phyloP scores from a whole-genome alignment of 2,888 invertebrate species.

The Drosophila putrida region DNA sequence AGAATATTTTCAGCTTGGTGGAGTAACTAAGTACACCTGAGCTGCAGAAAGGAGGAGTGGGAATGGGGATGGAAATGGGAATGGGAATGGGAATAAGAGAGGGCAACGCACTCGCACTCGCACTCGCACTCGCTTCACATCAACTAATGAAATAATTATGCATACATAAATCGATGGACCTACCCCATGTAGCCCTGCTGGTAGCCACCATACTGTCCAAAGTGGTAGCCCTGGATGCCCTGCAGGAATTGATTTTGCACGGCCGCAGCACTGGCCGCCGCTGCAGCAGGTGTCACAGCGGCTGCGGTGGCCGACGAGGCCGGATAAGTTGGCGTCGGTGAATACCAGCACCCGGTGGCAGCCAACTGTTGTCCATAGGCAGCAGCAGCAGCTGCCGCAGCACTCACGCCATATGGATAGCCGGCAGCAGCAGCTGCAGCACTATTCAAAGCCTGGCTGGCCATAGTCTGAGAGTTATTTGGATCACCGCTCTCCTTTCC shows the following conservation, averaged over 20 bases:
- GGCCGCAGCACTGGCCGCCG: conserved; percentile 89
- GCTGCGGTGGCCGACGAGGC: conserved; percentile 87
- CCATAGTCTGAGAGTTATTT: conserved; percentile 91
- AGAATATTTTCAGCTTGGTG: conserved; percentile 7
- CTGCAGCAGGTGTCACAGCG: conserved; percentile 88
- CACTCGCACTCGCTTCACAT: conserved; percentile 20
- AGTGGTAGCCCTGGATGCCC: conserved; percentile 94
- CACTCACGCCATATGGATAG: conserved; percentile 87
- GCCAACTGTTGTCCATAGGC: conserved; percentile 93
- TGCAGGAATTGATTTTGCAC: conserved; percentile 94
- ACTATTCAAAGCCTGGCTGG: conserved; percentile 87
- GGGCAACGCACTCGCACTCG: conserved; percentile 16
- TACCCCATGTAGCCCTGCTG: conserved; percentile 97
- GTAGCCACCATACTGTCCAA: conserved; percentile 94
- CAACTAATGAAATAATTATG: conserved; percentile 68
- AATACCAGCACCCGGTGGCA: conserved; percentile 95
- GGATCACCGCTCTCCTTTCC: conserved; percentile 98
- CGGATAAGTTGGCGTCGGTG: conserved; percentile 89
- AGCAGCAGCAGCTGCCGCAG: conserved; percentile 84
- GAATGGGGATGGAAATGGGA: not conserved
- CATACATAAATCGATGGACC: conserved; percentile 81
- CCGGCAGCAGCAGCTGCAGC: conserved; percentile 86
- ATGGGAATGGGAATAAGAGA: not conserved
- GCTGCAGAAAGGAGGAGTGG: conserved; percentile 3
- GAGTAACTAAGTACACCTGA: conserved; percentile 11